Evolutionary conservation across 2,113 vertebrate genomes (phyloP), one percentile per base, ranked within the genome.

Genomic region (Rallus limicola): DNA sequence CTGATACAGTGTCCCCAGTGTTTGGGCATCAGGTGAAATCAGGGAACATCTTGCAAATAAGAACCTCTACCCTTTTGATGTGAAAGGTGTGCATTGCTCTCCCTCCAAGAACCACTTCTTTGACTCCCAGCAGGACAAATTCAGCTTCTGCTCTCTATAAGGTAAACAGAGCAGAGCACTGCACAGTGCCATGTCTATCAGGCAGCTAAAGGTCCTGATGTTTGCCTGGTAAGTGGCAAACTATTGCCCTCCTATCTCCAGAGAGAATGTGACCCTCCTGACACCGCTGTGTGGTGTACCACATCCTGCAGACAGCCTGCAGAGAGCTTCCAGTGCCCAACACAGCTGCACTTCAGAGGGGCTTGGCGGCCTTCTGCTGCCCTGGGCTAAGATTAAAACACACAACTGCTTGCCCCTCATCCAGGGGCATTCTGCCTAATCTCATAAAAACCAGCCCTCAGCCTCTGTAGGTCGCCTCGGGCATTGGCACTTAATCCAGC

Each of bases 341-440:
- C 86, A 90, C 59, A 95, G 85, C 92, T 92, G 90, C 82, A 68
- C 90, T 95, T 94, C 88, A 93, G 68, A 95, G 68, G n/a, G 69
- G 42, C 28, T 77, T 71, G 50, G 55, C 13, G n/a, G 74, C 74
- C 62, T 89, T 88, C 91, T 77, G 55, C 67, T 90, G 82, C 70
- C 87, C 33, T 46, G 56, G 76, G 59, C 59, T 42, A 83, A 83
- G 67, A 86, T 40, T n/a, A 77, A 83, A 89, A 87, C 64, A 11
- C 62, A 76, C 53, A 71, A 23, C 24, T 62, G 75, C 74, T 69
- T 90, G 60, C 90, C 88, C 60, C 69, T 52, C 58, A 16, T 69
- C 64, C 68, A 20, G 5, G 16, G 29, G 42, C 71, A 38, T 76
- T 86, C 93, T 83, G 38, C 90, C 72, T 81, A 38, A 84, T 77